phyloP scores from a whole-genome alignment of 2,888 invertebrate genomes.

The Nomada fabriciana region DNA sequence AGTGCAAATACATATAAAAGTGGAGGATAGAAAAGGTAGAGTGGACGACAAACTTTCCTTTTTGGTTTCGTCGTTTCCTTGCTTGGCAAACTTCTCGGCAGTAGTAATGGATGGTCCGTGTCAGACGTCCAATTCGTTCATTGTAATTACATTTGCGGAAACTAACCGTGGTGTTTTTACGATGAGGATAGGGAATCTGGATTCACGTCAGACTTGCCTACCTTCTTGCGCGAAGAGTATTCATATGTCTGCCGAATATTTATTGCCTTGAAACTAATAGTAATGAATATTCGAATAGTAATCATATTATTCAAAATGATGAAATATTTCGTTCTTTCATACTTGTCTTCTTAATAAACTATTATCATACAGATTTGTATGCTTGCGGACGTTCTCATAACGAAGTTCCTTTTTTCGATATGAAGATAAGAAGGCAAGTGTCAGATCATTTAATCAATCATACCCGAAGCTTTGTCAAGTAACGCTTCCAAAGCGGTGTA shows the following conservation, averaged over 20 bases:
- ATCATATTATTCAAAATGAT: no score
- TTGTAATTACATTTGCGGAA: conserved; percentile 23
- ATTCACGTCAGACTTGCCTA: background rate
- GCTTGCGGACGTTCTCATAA: no score
- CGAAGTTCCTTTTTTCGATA: no score
- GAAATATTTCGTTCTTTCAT: no score
- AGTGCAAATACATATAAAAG: background rate
- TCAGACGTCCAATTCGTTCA: conserved; percentile 17
- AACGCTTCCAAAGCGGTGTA: conserved; percentile 53
- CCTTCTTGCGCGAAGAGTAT: background rate
- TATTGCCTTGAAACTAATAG: background rate
- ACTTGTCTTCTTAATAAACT: no score
- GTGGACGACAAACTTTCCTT: background rate
- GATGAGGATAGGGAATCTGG: background rate
- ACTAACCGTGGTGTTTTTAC: conserved; percentile 8
- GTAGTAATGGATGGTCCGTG: conserved; percentile 21
- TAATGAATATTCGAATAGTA: no score
- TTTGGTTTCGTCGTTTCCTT: background rate
- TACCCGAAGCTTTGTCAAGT: conserved; percentile 72
- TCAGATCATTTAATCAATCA: conserved; percentile 61
- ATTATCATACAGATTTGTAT: no score
- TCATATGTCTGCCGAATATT: background rate
- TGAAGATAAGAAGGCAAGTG: conserved; percentile 34
- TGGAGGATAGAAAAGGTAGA: background rate
- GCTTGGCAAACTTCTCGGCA: conserved; percentile 17